Base-by-base conservation (phyloP, 2,888 invertebrate species). In the Ennomos erosarius region DNA sequence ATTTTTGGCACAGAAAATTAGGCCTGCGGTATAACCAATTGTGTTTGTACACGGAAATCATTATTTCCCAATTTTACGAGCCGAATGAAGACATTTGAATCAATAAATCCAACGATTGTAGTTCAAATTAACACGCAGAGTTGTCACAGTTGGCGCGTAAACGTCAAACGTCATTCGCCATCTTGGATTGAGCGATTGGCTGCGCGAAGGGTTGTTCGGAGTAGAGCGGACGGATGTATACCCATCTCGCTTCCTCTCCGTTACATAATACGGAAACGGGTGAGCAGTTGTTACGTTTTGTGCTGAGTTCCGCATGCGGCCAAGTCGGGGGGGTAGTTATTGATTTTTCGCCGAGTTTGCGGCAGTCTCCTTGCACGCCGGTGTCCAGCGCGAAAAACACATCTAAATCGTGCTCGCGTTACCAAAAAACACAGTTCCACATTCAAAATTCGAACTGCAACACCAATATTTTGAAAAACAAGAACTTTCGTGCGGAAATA, bases 191-290 rank as follows among this genome's bases (percentile, higher is more conserved):
- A 64, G 74, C 77, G 75, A 90, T 90, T 91, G 90, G 91, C 79
- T 70, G 71, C 55, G 59, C 45, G 63, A 64, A 69, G 88, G 88
- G 87, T 83, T 82, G 86, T 84, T 83, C 74, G 62, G 57, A 62
- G 74, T 62, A 63, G 81, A 69, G 79, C 67, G 70, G 65, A 63
- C 68, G 70, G 73, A 84, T 67, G 64, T 85, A 79, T 70, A 59
- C 59, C 72, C 60, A 74, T 90, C 91, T 75, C 85, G 67, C 56
- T 91, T 83, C 59, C 63, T 69, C 86, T 69, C 73, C 62, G 79
- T 90, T 90, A 87, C 87, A 85, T 88, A 89, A 90, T 86, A 87
- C 83, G 90, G 89, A 92, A 90, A 85, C 85, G 85, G 86, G 87
- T 84, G 89, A 90, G 87, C 82, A 84, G 87, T 60, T 85, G 87